Conservation (phyloP, 2,888 invertebrate species). For the Apotomis betuletana region DNA sequence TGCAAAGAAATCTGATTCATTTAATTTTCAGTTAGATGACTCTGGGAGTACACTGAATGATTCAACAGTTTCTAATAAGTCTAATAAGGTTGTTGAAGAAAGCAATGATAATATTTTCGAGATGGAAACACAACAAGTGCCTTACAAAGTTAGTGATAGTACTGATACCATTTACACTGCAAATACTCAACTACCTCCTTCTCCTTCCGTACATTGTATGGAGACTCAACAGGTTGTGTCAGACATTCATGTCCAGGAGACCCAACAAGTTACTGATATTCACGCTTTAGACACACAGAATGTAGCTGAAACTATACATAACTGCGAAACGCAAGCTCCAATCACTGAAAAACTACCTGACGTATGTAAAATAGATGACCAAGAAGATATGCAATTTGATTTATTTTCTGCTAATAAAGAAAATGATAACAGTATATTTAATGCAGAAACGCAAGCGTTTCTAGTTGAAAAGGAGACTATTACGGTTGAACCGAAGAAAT, state of each 20-base stretch:
- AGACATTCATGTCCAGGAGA: constrained; percentile 25
- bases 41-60: constrained; percentile 55
- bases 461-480: constrained; percentile 38
- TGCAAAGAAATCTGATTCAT: constrained; percentile 65
- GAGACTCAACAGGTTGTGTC: constrained; percentile 38
- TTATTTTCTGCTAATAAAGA: constrained; percentile 59
- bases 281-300: constrained; percentile 49
- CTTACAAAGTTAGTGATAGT: constrained; percentile 49
- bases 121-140: constrained; percentile 63
- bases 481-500: constrained; percentile 10
- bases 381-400: constrained; percentile 63
- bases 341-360: constrained; percentile 54
- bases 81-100: constrained; percentile 36
- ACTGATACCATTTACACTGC: constrained; percentile 56
- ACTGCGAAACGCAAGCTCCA: constrained; percentile 50
- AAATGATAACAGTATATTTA: constrained; percentile 54
- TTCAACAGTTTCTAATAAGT: constrained; percentile 49
- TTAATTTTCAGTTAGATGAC: constrained; percentile 56
- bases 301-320: constrained; percentile 40
- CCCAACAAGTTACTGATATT: constrained; percentile 34
- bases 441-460: constrained; percentile 50
- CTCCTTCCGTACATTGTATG: constrained; percentile 42
- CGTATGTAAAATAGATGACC: constrained; percentile 59
- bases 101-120: constrained; percentile 50
- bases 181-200: constrained; percentile 44